Evolutionary conservation across 1,140 invertebrate species (phyloP), one percentile per base, ranked within the genome.

Genomic region (Caerostris extrusa): DNA sequence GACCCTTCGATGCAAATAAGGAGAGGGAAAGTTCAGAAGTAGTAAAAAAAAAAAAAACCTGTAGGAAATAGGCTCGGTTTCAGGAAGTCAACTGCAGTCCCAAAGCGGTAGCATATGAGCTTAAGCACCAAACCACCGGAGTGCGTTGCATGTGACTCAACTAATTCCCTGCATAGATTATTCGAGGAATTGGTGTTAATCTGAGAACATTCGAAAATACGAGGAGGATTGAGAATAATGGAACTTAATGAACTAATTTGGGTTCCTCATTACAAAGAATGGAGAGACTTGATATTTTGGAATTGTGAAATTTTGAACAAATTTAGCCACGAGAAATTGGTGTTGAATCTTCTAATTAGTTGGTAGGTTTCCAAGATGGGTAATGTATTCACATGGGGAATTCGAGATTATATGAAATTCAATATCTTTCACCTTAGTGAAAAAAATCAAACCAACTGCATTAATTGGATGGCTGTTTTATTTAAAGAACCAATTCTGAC

Each of bases 1-100:
- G 53, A 60, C 60, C 61, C 67, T 17, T 55, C 34, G 10, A 88
- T 88, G 86, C 86, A 88, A 88, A 88, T 88, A 50, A 12, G 55
- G 34, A 12, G 17, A 17, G 50, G 61, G 61, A 17, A 55, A 50
- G 86, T 67, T 17, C 64, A 17, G n/a, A 58, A 57, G 56, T 19
- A 58, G n/a, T 67, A 67, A 14, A 67, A 77, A 77, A 77, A 77
- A 77, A 34, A 34, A 67, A n/a, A 12, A 67, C 64, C 12, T 85
- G 56, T 10, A 7, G n/a, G 57, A 57, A 82, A 82, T 34, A 85
- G 12, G 83, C 17, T 58, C n/a, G 83, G 55, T 58, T 60, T 85
- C 56, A 85, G 56, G 83, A 85, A 85, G 83, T 85, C 83, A 85
- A 85, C 83, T 85, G 7, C 14, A 10, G 57, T 57, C 56, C 83